Conservation (phyloP, 2,113 vertebrate genomes). For the Irena cyanogastra region DNA sequence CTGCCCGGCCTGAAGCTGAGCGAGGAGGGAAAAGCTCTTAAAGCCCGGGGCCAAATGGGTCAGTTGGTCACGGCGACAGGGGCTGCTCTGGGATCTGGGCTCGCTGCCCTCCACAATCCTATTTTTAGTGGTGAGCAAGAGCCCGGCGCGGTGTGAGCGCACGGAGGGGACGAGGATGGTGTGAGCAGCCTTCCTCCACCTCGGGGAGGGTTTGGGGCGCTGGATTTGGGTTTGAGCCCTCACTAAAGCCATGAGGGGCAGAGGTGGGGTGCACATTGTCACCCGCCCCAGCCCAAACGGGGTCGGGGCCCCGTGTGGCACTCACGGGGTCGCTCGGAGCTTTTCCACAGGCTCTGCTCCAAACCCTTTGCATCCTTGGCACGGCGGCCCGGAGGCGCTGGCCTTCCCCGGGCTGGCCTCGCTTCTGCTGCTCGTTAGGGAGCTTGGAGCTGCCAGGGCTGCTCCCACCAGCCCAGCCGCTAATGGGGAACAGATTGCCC, state of each 20-base stretch:
- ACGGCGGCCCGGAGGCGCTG: not conserved
- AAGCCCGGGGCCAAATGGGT: conserved; percentile 35
- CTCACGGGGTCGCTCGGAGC: fast-evolving
- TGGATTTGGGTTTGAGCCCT: fast-evolving
- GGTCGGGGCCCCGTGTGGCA: fast-evolving
- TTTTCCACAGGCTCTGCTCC: not conserved
- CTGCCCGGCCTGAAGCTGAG: not conserved
- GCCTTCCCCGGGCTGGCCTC: conserved; percentile 25
- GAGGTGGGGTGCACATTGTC: not conserved
- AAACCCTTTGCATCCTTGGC: conserved; percentile 14
- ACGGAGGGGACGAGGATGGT: not conserved
- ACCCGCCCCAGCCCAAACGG: fast-evolving
- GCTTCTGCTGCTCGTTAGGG: conserved; percentile 25
- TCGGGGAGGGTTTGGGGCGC: fast-evolving
- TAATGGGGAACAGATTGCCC: conserved; percentile 42
- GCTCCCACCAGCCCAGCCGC: not conserved
- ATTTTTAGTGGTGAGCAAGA: conserved; percentile 37
- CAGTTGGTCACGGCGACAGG: conserved; percentile 37
- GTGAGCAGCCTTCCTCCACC: not conserved
- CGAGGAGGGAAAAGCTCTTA: not conserved
- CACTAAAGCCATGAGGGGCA: fast-evolving
- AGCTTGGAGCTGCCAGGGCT: conserved; percentile 22
- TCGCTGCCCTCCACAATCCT: conserved; percentile 38
- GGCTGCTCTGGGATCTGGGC: conserved; percentile 18
- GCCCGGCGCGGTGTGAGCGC: not conserved